Percentiles rank a stretch among this genome's conserved stretches.
Conservation (phyloP, 2,113 vertebrate genomes). For the Hystrix brachyura region DNA sequence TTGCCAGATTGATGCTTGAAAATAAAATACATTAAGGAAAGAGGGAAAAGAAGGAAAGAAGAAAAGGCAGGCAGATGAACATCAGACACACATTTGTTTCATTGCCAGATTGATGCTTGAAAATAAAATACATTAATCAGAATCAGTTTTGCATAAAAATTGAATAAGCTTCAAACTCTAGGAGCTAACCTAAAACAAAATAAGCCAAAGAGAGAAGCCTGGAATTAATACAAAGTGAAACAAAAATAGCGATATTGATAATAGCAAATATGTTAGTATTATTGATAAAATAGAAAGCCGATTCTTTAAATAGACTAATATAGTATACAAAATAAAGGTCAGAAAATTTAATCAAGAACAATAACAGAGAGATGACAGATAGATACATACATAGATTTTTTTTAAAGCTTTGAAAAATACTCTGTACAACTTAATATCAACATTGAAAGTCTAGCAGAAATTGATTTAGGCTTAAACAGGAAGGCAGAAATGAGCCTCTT, state of each 20-base stretch:
- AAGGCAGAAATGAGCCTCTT: background rate
- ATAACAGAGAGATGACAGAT: background rate
- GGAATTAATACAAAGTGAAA: background rate
- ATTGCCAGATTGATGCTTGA: background rate
- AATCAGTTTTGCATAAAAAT: background rate
- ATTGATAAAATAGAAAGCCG: background rate
- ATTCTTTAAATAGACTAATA: background rate
- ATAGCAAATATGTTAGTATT: background rate
- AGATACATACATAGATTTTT: background rate
- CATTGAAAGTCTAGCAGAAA: background rate
- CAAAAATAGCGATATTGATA: background rate
- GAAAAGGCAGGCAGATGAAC: background rate
- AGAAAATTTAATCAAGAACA: background rate
- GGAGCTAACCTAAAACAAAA: constrained; percentile 2
- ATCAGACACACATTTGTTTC: background rate
- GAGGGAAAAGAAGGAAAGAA: too few relatives aligned
- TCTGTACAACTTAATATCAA: background rate
- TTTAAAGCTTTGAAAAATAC: background rate
- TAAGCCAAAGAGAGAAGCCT: background rate
- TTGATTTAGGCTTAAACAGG: background rate
- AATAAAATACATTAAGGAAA: background rate
- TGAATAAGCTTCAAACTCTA: background rate
- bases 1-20: background rate
- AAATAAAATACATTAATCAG: background rate
- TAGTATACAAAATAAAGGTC: background rate